phyloP scores from a whole-genome alignment of 2,888 invertebrate species.

The Cheilosia vulpina region DNA sequence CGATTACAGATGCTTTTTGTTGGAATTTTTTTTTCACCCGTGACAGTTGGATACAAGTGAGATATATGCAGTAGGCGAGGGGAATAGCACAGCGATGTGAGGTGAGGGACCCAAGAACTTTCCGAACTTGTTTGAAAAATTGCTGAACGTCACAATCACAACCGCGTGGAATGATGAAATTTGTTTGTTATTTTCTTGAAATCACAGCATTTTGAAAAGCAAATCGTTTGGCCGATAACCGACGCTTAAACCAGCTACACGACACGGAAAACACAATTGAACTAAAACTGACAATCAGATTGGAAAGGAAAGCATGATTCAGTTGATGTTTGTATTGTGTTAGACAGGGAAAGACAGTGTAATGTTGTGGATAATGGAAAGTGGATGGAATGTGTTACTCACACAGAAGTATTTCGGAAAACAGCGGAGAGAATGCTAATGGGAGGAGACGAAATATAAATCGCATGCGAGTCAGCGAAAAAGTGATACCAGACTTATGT shows the following conservation, averaged over 20 bases:
- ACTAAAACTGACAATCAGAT: slow-evolving; percentile 40
- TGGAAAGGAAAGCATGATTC: slow-evolving; percentile 41
- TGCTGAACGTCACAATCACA: slow-evolving; percentile 8
- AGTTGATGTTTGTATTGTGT: slow-evolving; percentile 55
- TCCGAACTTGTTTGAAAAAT: background rate
- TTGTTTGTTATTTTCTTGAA: slow-evolving; percentile 28
- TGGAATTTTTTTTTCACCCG: slow-evolving; percentile 36
- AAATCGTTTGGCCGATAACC: slow-evolving; percentile 29
- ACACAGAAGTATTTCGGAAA: slow-evolving; percentile 43
- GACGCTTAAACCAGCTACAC: slow-evolving; percentile 38
- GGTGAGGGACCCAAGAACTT: background rate
- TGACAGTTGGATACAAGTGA: slow-evolving; percentile 30
- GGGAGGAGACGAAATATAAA: slow-evolving; percentile 10
- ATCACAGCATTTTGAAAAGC: slow-evolving; percentile 41
- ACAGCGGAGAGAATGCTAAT: background rate
- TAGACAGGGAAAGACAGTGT: slow-evolving; percentile 34
- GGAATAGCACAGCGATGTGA: slow-evolving; percentile 11
- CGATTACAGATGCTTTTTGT: slow-evolving; percentile 55
- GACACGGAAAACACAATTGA: slow-evolving; percentile 57
- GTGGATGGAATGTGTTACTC: slow-evolving; percentile 32
- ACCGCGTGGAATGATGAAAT: background rate
- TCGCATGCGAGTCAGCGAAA: slow-evolving; percentile 64
- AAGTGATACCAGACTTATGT: slow-evolving; percentile 38
- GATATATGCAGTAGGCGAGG: background rate
- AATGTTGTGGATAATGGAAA: slow-evolving; percentile 1